Conservation (phyloP, 2,888 invertebrate species). For the Pandemis cinnamomeana region DNA sequence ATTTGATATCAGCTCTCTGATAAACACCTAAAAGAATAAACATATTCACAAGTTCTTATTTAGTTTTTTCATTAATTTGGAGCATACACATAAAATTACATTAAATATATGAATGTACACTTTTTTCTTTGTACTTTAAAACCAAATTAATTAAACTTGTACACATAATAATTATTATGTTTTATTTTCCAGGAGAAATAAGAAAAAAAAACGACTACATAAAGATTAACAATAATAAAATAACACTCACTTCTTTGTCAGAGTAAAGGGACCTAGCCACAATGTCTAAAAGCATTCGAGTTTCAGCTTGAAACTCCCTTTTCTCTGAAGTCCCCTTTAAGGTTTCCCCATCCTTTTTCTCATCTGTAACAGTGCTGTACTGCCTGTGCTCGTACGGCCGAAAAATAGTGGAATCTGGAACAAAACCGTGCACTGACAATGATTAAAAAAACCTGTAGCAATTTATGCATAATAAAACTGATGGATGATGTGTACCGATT, state of each 20-base stretch:
- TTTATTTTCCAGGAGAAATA: too few species aligned
- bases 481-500: too few species aligned
- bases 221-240: not conserved
- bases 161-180: too few species aligned
- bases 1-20: slow-evolving; percentile 97
- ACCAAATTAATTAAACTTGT: too few species aligned
- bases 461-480: not conserved
- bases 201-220: too few species aligned
- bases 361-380: slow-evolving; percentile 63
- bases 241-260: slow-evolving; percentile 92
- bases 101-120: too few species aligned
- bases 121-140: too few species aligned
- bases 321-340: slow-evolving; percentile 86
- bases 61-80: too few species aligned
- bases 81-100: too few species aligned
- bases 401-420: slow-evolving; percentile 25
- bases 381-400: slow-evolving; percentile 45
- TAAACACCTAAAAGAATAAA: slow-evolving; percentile 89
- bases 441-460: not conserved
- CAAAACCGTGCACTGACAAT: not conserved
- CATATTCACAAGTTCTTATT: not conserved
- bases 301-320: slow-evolving; percentile 98
- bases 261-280: slow-evolving; percentile 98
- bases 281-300: slow-evolving; percentile 96
- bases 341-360: slow-evolving; percentile 65